phyloP scores from a whole-genome alignment of 2,113 vertebrate species.

The Rhegmatorhina hoffmannsi region DNA sequence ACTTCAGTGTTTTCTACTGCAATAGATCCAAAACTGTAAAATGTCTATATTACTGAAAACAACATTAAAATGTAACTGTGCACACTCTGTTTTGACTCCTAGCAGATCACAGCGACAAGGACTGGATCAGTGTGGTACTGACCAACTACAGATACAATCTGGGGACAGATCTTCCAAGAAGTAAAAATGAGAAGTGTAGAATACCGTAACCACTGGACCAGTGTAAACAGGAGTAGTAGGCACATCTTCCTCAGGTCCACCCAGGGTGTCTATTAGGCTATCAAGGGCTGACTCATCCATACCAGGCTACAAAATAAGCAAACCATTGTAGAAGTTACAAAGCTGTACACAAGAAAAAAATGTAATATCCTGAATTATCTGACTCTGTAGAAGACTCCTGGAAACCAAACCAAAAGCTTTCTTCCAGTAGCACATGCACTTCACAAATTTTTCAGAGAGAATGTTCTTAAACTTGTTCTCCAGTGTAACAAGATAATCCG shows the following conservation, averaged over 20 bases:
- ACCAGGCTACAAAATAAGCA: constrained; percentile 57
- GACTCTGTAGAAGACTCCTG: not conserved
- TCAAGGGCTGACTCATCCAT: constrained; percentile 74
- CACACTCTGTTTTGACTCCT: not conserved
- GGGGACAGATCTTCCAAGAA: not conserved
- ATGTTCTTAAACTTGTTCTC: not conserved
- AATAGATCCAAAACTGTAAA: not conserved
- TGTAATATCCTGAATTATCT: not conserved
- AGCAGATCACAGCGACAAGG: not conserved
- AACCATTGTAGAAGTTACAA: not conserved
- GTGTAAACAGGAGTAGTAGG: constrained; percentile 63
- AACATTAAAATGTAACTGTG: not conserved
- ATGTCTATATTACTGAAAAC: not conserved
- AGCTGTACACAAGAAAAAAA: not conserved
- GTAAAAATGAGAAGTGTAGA: not conserved
- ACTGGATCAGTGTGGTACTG: not conserved
- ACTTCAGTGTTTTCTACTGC: not conserved
- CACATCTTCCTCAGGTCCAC: constrained; percentile 54
- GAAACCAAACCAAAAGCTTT: not conserved
- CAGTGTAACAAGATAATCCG: not conserved
- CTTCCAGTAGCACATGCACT: not conserved
- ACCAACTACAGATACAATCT: not conserved
- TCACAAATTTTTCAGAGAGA: not conserved
- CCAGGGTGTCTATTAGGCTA: constrained; percentile 73
- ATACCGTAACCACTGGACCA: constrained; percentile 73